phyloP scores from a whole-genome alignment of 2,888 invertebrate genomes.

The Xestia c-nigrum region DNA sequence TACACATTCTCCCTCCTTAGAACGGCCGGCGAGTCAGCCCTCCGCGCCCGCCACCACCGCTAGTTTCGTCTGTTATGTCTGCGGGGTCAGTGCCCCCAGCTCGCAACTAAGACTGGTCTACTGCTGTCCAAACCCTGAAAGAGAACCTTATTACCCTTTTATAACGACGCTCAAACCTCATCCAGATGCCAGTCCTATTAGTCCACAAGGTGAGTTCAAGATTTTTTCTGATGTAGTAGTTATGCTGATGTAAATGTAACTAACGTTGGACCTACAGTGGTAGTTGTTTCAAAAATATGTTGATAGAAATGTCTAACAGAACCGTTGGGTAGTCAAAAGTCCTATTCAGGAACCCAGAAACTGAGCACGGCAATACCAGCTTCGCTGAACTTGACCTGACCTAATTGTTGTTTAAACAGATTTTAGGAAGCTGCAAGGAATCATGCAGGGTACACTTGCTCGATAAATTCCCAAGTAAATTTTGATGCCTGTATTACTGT shows the following conservation, averaged over 20 bases:
- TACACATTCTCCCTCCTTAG: slow-evolving; percentile 81
- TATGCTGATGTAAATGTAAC: not conserved
- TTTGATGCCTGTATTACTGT: not conserved
- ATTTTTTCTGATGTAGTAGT: not conserved
- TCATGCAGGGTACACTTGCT: too few relatives aligned
- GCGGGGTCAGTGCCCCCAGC: slow-evolving; percentile 95
- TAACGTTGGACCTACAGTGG: not conserved
- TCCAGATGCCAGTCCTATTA: slow-evolving; percentile 96
- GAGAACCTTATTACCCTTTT: slow-evolving; percentile 97
- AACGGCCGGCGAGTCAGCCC: slow-evolving; percentile 78
- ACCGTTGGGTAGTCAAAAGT: not conserved
- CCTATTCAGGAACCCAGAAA: not conserved
- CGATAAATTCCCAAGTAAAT: too few relatives aligned
- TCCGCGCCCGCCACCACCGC: slow-evolving; percentile 76
- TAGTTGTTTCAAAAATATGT: not conserved
- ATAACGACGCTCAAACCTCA: slow-evolving; percentile 95
- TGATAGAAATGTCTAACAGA: not conserved
- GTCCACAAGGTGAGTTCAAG: slow-evolving; percentile 93
- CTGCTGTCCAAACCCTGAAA: slow-evolving; percentile 95
- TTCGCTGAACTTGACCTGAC: not conserved
- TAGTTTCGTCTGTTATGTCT: slow-evolving; percentile 97
- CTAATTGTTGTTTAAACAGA: not conserved
- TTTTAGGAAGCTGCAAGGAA: not conserved
- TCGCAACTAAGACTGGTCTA: slow-evolving; percentile 95
- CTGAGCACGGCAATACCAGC: not conserved